Evolutionary conservation across 2,888 invertebrate genomes (phyloP), one percentile per base, ranked within the genome.

Genomic region (Yponomeuta sedellus): DNA sequence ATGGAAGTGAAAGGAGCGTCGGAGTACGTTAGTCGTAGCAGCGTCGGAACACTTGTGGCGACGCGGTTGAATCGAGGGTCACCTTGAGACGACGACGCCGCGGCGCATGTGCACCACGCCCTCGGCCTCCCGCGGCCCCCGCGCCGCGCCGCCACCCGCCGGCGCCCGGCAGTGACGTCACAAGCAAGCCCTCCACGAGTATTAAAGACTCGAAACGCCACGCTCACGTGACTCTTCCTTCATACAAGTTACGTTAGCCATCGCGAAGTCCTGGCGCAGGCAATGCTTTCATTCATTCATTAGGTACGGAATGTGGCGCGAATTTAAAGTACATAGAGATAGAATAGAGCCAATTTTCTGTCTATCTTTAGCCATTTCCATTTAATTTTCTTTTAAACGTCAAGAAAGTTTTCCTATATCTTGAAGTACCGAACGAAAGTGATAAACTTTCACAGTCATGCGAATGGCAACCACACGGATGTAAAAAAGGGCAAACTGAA

Each of bases 91-190:
- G 78, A 73, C 82, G 81, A 76, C 74, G 73, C 75, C 74, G 72
- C 76, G 77, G 88, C 88, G 89, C 90, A 89, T 90, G 90, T 90
- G 70, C 88, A 88, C 88, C 86, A 87, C 88, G 86, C 90, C 88
- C 87, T 88, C 78, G 72, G 79, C 79, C 73, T 77, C 72, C 72
- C 75, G 73, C 73, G 69, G 71, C 73, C 75, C 70, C 77, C 73
- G 70, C 72, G 71, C 72, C 73, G 74, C 70, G 71, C 72, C 74
- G 74, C 71, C 44, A 3, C 44, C 44, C 44, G 12, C 12, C 16
- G 16, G 6, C 44, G 44, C 44, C 44, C 44, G 44, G 12, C 44
- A 5, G 70, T 40, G 63, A 63, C 88, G 86, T 86, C 85, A 85
- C 78, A 70, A 52, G 68, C 75, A 74, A 70, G 74, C 75, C 77